Conservation (phyloP, 2,888 invertebrate species). For the Stenichneumon culpator region DNA sequence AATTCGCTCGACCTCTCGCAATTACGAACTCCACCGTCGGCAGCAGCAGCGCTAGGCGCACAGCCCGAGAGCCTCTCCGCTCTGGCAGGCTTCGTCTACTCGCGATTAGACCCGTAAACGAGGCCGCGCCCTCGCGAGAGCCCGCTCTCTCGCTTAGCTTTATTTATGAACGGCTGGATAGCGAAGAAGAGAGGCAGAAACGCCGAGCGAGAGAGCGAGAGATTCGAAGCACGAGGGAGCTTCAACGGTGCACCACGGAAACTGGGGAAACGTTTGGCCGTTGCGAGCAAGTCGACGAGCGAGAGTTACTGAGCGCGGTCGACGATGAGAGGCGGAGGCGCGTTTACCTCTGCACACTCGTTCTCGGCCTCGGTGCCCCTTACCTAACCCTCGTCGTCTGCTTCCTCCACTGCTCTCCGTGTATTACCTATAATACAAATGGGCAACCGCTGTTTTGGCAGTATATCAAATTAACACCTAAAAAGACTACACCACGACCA, state of each 20-base stretch:
- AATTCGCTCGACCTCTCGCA: constrained; percentile 60
- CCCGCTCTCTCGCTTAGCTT: constrained; percentile 44
- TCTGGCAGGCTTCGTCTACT: constrained; percentile 49
- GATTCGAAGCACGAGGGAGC: constrained; percentile 23
- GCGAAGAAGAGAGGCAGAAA: constrained; percentile 17
- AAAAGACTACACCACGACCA: neutral
- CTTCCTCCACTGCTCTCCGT: neutral
- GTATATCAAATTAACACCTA: neutral
- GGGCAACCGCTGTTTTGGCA: neutral
- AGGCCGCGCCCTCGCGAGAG: constrained; percentile 56
- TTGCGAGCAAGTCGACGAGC: neutral
- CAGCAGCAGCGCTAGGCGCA: constrained; percentile 16
- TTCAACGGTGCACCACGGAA: constrained; percentile 29
- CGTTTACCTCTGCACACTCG: constrained; percentile 36
- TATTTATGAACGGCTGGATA: constrained; percentile 65
- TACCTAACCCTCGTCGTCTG: constrained; percentile 3
- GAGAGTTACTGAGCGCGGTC: constrained; percentile 7
- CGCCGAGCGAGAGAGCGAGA: constrained; percentile 36
- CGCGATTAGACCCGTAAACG: constrained; percentile 65
- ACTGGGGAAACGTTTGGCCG: constrained; percentile 41
- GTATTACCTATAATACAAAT: constrained; percentile 13
- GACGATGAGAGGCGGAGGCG: constrained; percentile 14
- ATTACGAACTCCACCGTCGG: constrained; percentile 52
- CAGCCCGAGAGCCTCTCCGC: neutral
- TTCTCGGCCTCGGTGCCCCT: neutral